A percentile compares a stretch with the other conserved stretches of the same genome.
Evolutionary conservation across 2,888 invertebrate genomes (phyloP).

Genomic region (Drosophila quinaria): DNA sequence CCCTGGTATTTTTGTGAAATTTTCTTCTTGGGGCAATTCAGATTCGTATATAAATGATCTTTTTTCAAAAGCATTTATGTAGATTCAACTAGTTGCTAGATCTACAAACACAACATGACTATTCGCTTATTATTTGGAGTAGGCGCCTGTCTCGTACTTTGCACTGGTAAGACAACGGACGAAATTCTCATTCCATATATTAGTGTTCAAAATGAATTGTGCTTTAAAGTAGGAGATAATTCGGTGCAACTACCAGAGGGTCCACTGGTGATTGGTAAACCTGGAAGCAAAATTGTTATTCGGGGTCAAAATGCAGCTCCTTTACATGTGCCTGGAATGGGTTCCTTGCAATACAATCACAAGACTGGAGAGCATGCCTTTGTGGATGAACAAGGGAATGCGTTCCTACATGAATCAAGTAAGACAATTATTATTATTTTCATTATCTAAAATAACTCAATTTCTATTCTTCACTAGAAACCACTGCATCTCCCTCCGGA

Average conservation of each 20-base stretch:
- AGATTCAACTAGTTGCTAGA: background rate
- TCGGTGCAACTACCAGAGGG: background rate
- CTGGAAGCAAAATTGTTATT: background rate
- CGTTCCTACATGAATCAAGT: background rate
- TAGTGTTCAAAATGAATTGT: background rate
- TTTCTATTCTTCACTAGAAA: background rate
- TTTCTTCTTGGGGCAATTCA: too few species aligned
- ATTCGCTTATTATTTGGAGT: background rate
- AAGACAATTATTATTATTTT: background rate
- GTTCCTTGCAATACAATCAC: background rate
- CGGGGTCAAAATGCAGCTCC: background rate
- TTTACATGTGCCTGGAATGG: background rate
- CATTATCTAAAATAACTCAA: background rate
- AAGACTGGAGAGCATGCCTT: background rate
- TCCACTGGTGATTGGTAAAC: background rate
- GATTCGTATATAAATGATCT: too few species aligned
- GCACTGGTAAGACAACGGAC: background rate
- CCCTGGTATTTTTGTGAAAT: too few species aligned
- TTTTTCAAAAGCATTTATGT: too few species aligned
- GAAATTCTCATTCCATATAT: too few species aligned
- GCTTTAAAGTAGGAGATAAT: background rate
- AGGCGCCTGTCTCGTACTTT: background rate
- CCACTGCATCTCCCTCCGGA: too few species aligned
- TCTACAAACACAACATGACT: background rate
- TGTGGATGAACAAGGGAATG: background rate